Evolutionary conservation across 2,888 invertebrate species (phyloP), one percentile per base, ranked within the genome.

Genomic region (Ischnus inquisitorius): DNA sequence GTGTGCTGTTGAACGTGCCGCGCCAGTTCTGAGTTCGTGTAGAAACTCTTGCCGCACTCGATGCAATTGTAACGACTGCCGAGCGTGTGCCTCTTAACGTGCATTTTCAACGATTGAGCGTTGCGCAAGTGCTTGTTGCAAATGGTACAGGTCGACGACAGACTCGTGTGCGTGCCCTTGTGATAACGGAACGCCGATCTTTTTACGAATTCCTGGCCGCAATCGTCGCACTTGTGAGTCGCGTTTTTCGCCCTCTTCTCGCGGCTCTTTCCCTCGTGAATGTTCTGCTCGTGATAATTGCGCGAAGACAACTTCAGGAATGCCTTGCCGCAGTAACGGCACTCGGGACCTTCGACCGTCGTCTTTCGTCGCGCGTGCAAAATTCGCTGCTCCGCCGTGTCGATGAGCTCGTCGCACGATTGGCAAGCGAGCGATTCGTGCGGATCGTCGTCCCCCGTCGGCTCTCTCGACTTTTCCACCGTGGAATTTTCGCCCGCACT

Each of bases 1-100:
- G 89, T 88, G 84, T 93, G 92, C 12, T 87, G 87, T 43, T 91
- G 92, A 12, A 89, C 85, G 83, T 93, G 93, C 62, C 92, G 86
- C n/a, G 89, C 87, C 3, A 92, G 79, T 85, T 92, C 92, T 0
- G 91, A 90, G 79, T 89, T 92, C 2, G 90, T 90, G 75, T 90
- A 93, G 84, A 90, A 93, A 39, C 89, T 85, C 82, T 92, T 92
- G 1, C 88, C 89, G 71, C 93, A 93, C 3, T 85, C 85, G 16
- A 88, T 83, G 75, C 93, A 93, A 3, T 81, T 82, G 77, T 87
- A 91, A 41, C 89, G 88, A 39, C 88, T 90, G 2, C 91, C 91
- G 41, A 89, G 87, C 6, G 88, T 89, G 75, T 93, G 93, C 5
- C 92, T 84, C 79, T 91, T 92, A 69, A 86, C 76, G 46, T 93